Evolutionary conservation across 2,888 invertebrate species (phyloP), one percentile per base, ranked within the genome.

Genomic region (Hirtodrosophila trivittata): DNA sequence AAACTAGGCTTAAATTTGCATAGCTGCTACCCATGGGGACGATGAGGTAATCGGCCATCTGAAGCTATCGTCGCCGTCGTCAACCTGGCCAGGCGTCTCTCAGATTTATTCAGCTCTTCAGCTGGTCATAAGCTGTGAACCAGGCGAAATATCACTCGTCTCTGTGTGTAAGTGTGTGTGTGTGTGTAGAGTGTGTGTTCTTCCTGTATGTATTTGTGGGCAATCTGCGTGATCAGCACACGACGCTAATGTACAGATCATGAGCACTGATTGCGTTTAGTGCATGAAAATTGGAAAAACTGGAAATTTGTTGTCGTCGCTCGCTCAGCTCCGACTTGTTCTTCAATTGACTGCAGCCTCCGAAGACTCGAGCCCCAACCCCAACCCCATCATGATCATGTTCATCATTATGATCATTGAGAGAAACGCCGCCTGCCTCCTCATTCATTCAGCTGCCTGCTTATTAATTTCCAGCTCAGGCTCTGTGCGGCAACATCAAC

Each of bases 201-300:
- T 28, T 25, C 41, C 33, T 57, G 46, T 63, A 39, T 66, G 64
- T 50, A 25, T 65, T 38, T 65, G 68, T 81, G 64, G 55, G 68
- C 77, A 83, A 87, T 72, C 87, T 82, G 73, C 68, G 66, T 70
- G 88, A 85, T 85, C 88, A 83, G 73, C 77, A 78, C 80, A 82
- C 86, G 75, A 85, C 88, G 80, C 77, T 85, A 88, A 88, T 86
- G 87, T 88, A 75, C 76, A 78, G 87, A 86, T 86, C 87, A 87
- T 86, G 85, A 77, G 81, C 84, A 83, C 66, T 69, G 87, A 83
- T 87, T 82, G 83, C 86, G 73, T 67, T 82, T 77, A 68, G 63
- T 78, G 75, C 71, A 81, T 87, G 81, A 80, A 80, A 80, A 80
- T 80, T 82, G 78, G 78, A 84, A 80, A 77, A 84, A 72, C 85